Evolutionary conservation across 23 tunicate genomes (phyloP).

Genomic region (Clavelina lepadiformis): DNA sequence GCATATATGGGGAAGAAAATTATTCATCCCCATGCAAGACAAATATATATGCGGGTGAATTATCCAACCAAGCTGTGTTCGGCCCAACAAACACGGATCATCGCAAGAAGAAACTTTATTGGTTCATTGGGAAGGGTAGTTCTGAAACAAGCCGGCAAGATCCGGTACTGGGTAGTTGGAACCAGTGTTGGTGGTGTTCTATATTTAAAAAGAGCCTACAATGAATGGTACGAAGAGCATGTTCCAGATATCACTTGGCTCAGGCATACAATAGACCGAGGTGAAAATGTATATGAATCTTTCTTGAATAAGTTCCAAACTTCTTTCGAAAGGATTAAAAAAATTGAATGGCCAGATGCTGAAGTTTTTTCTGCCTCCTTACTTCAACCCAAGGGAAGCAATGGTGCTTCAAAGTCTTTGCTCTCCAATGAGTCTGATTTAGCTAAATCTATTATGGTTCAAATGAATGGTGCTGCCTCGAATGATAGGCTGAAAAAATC

Average conservation of each 20-base stretch:
- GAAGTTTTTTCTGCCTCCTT: constrained; percentile 14
- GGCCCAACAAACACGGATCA: too few relatives aligned
- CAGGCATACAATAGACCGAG: constrained; percentile 7
- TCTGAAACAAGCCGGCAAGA: constrained; percentile 31
- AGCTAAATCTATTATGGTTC: not conserved
- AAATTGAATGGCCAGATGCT: constrained; percentile 49
- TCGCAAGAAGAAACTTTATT: constrained; percentile 15
- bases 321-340: constrained; percentile 7
- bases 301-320: not conserved
- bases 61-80: too few relatives aligned
- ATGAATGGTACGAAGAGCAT: constrained; percentile 44
- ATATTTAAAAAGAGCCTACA: constrained; percentile 41
- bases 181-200: constrained; percentile 43
- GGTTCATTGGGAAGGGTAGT: constrained; percentile 22
- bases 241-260: constrained; percentile 55
- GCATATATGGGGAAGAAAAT: too few relatives aligned
- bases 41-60: too few relatives aligned
- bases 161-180: constrained; percentile 82
- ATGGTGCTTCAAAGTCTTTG: not conserved
- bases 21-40: too few relatives aligned
- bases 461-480: not conserved
- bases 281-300: not conserved
- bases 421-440: not conserved
- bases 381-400: constrained; percentile 30
- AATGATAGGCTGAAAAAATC: not conserved